Evolutionary conservation across 2,113 vertebrate genomes (phyloP).

Genomic region (Notothenia coriiceps): DNA sequence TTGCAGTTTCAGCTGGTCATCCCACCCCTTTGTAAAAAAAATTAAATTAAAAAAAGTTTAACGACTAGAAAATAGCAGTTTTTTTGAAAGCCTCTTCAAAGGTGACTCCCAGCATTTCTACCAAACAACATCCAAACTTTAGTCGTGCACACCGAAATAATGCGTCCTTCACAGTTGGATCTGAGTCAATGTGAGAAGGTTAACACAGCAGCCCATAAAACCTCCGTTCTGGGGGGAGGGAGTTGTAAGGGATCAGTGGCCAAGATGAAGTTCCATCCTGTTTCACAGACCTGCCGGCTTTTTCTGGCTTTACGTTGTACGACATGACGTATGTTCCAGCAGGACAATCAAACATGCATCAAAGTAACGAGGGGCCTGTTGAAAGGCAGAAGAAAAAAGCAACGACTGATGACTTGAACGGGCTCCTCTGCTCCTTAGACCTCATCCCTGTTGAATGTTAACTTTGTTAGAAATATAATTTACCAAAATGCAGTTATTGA

Average conservation of each 20-base stretch:
- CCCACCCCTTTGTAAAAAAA: too few species aligned
- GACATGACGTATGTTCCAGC: background rate
- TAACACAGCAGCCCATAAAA: background rate
- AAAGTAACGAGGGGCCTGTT: too few species aligned
- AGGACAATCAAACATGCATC: background rate
- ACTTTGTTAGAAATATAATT: too few species aligned
- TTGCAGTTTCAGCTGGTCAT: background rate
- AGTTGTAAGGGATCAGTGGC: background rate
- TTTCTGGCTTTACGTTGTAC: background rate
- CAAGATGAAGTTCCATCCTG: background rate
- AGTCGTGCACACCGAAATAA: background rate
- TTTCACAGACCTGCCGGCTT: background rate
- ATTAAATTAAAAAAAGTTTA: too few species aligned
- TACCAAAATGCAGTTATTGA: too few species aligned
- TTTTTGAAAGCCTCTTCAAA: background rate
- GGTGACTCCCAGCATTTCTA: background rate
- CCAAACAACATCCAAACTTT: background rate
- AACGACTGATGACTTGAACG: too few species aligned
- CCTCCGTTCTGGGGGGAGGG: too few species aligned
- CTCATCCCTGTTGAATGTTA: too few species aligned
- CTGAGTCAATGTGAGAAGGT: background rate
- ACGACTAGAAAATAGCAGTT: too few species aligned
- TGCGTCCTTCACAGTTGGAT: background rate
- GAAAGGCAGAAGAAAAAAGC: too few species aligned
- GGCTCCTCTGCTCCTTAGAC: too few species aligned